phyloP scores from a whole-genome alignment of 2,888 invertebrate genomes.

The Hemistola chrysoprasaria region DNA sequence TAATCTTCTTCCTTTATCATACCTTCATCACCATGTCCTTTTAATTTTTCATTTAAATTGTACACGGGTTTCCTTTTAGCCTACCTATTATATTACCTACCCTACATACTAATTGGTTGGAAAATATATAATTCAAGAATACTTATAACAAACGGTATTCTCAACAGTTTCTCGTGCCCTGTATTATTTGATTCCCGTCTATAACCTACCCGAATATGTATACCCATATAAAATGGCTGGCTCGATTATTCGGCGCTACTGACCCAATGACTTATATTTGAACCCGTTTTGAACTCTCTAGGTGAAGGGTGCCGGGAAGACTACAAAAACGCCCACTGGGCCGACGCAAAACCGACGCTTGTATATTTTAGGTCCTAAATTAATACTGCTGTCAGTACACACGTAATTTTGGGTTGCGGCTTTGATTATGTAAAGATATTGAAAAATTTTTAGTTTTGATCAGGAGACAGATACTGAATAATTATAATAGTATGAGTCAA shows the following conservation, averaged over 20 bases:
- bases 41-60: too few species aligned
- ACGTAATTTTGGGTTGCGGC: constrained; percentile 3
- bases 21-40: too few species aligned
- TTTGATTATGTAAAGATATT: constrained; percentile 3
- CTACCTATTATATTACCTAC: too few species aligned
- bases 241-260: constrained; percentile 35
- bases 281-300: constrained; percentile 43
- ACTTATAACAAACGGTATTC: too few species aligned
- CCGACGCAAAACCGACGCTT: constrained; percentile 22
- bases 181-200: constrained; percentile 7
- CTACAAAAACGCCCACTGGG: constrained; percentile 40
- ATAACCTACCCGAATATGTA: constrained; percentile 8
- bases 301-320: constrained; percentile 44
- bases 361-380: constrained; percentile 29
- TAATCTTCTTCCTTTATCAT: too few species aligned
- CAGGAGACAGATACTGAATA: constrained; percentile 3
- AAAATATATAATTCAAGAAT: too few species aligned
- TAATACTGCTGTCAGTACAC: constrained; percentile 30
- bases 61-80: too few species aligned
- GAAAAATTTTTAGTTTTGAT: background rate
- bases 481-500: constrained; percentile 18
- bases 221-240: constrained; percentile 13
- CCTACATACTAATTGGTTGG: too few species aligned
- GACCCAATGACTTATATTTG: constrained; percentile 49
- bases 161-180: too few species aligned